Evolutionary conservation across 2,113 vertebrate genomes (phyloP).

Genomic region (Amphiprion ocellaris): DNA sequence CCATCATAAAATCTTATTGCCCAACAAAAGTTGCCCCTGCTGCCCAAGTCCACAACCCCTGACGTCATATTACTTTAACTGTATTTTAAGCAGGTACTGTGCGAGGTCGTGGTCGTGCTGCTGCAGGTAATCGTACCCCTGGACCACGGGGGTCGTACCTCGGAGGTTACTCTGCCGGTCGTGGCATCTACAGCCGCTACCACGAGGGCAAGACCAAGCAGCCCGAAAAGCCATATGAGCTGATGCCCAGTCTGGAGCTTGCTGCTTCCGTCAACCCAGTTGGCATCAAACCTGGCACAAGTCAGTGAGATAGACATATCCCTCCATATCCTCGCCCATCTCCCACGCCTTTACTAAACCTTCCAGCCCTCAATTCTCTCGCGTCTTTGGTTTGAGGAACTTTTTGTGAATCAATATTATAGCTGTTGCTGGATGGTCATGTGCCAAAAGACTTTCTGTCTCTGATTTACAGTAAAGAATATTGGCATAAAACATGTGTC

Average conservation of each 20-base stretch:
- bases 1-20: conserved; percentile 4
- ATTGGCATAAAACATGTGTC: neutral
- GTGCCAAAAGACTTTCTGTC: conserved; percentile 36
- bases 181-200: conserved; percentile 99
- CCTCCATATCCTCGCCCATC: conserved; percentile 61
- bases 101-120: conserved; percentile 96
- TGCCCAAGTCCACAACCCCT: conserved; percentile 52
- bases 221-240: conserved; percentile 95
- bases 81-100: conserved; percentile 98
- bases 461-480: neutral
- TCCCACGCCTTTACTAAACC: conserved; percentile 65
- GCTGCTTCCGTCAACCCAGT: conserved; percentile 91
- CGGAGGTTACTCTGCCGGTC: conserved; percentile 98
- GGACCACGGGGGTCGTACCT: conserved; percentile 98
- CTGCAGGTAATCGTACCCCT: conserved; percentile 93
- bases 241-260: conserved; percentile 95
- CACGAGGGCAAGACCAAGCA: conserved; percentile 98
- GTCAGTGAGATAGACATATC: conserved; percentile 88
- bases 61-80: conserved; percentile 79
- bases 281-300: conserved; percentile 96
- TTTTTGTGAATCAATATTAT: conserved; percentile 38
- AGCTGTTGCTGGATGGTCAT: conserved; percentile 68
- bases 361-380: conserved; percentile 30
- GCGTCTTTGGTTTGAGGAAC: conserved; percentile 47
- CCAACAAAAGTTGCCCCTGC: conserved; percentile 16